Percentiles rank a stretch among this genome's conserved stretches.
Conservation (phyloP, 2,797 vertebrate species). For the Pangasius mekongensis region DNA sequence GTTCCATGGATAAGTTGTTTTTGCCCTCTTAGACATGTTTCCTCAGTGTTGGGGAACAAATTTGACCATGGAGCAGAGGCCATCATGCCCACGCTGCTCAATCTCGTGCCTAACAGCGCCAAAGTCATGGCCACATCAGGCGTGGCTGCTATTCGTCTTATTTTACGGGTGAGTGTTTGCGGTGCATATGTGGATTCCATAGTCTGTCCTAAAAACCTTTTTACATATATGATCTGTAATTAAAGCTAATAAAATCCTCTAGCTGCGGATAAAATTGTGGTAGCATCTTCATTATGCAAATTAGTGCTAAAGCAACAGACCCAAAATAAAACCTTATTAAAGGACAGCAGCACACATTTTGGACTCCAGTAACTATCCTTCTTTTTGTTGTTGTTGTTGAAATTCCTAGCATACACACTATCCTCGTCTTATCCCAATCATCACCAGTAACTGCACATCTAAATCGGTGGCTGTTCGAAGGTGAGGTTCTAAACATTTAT, state of each 20-base stretch:
- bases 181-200: background rate
- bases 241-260: background rate
- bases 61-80: slow-evolving; percentile 98
- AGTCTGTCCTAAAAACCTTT: no score
- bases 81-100: slow-evolving; percentile 96
- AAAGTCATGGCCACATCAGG: slow-evolving; percentile 99
- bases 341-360: background rate
- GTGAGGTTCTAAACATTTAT: slow-evolving; percentile 69
- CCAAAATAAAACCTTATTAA: background rate
- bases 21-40: slow-evolving; percentile 81
- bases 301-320: background rate
- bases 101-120: slow-evolving; percentile 97
- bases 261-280: background rate
- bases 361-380: background rate
- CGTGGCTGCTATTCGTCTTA: slow-evolving; percentile 90
- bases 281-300: no score
- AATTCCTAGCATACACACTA: slow-evolving; percentile 88
- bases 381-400: slow-evolving; percentile 17
- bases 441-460: slow-evolving; percentile 96
- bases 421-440: slow-evolving; percentile 94
- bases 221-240: background rate
- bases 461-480: slow-evolving; percentile 96
- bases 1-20: slow-evolving; percentile 17
- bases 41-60: slow-evolving; percentile 89
- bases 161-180: slow-evolving; percentile 87